phyloP scores from a whole-genome alignment of 1,140 invertebrate genomes.

The Drosophila obscura region DNA sequence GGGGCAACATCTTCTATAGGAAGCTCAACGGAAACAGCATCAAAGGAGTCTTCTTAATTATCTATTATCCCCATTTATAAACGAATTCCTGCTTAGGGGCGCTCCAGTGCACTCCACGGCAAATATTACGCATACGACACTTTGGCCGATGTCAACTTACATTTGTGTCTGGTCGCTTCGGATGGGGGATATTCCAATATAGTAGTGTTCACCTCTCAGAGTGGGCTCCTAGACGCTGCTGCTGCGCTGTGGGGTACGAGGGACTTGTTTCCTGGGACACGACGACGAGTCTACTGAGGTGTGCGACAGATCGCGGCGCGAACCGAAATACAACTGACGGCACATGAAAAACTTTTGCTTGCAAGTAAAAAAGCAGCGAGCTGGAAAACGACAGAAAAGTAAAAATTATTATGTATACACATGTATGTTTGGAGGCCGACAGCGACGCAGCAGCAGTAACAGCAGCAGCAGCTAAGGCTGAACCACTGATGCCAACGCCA shows the following conservation, averaged over 20 bases:
- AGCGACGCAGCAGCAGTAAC: conserved; percentile 34
- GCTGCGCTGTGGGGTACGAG: background rate
- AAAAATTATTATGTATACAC: conserved; percentile 77
- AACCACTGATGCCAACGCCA: conserved; percentile 40
- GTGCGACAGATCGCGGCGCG: conserved; percentile 81
- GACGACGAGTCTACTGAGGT: conserved; percentile 38
- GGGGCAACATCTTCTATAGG: background rate
- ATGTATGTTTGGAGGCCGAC: conserved; percentile 76
- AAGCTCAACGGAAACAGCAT: background rate
- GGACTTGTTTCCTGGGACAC: conserved; percentile 6
- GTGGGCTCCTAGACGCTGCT: conserved; percentile 7
- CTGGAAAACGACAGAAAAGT: conserved; percentile 78
- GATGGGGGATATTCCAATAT: conserved; percentile 3
- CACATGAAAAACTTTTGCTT: conserved; percentile 82
- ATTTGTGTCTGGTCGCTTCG: conserved; percentile 30
- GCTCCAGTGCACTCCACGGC: background rate
- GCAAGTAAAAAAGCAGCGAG: conserved; percentile 81
- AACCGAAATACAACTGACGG: conserved; percentile 83
- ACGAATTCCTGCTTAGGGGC: background rate
- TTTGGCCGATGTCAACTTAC: conserved; percentile 42
- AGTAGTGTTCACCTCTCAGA: background rate
- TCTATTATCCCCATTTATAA: background rate
- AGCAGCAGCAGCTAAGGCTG: conserved; percentile 41
- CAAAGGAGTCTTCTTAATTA: background rate
- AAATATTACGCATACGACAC: conserved; percentile 22